Evolutionary conservation across 2,113 vertebrate species (phyloP).

Genomic region (Pangasianodon hypophthalmus): DNA sequence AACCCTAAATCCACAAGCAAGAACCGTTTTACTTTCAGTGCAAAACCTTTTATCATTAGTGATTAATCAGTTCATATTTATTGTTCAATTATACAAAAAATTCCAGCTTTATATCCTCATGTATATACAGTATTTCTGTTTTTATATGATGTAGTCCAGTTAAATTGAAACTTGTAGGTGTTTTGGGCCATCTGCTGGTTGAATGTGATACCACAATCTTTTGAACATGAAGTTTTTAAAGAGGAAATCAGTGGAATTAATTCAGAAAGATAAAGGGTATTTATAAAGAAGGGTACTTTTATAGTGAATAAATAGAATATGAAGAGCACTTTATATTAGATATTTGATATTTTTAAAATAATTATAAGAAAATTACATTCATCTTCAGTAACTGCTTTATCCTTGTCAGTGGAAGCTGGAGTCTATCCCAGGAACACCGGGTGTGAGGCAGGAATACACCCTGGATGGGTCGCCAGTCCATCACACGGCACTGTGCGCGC

Average conservation of each 20-base stretch:
- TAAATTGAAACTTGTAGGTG: not conserved
- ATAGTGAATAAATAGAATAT: not conserved
- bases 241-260: not conserved
- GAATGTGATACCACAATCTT: not conserved
- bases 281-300: not conserved
- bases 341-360: too few relatives aligned
- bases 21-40: not conserved
- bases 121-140: not conserved
- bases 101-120: not conserved
- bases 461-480: too few relatives aligned
- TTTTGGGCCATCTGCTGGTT: conserved; percentile 23
- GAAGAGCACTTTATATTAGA: too few relatives aligned
- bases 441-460: too few relatives aligned
- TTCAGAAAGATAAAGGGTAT: not conserved
- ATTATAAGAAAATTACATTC: too few relatives aligned
- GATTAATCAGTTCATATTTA: not conserved
- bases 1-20: not conserved
- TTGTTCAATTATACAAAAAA: not conserved
- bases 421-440: too few relatives aligned
- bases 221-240: not conserved
- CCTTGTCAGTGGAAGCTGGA: too few relatives aligned
- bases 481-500: too few relatives aligned
- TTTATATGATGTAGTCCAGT: not conserved
- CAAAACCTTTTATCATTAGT: not conserved
- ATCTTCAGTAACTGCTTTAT: too few relatives aligned